These are phyloP conservation scores for Vanessa atalanta DNA, from an alignment of 1,140 invertebrate genomes.

Conservation along the genomic window DNA sequence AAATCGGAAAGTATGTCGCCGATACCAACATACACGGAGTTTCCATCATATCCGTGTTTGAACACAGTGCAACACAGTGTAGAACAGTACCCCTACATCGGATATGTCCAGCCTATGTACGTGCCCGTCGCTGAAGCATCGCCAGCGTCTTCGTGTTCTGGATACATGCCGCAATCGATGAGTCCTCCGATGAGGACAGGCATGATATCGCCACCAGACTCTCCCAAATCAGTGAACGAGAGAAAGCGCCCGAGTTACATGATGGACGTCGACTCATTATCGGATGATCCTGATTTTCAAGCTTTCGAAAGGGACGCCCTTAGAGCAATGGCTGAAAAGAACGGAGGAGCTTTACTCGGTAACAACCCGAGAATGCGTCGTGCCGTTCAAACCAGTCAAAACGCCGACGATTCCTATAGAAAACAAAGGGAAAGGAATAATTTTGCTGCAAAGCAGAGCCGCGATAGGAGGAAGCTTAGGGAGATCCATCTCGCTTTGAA, in stretches of 20 bases:
- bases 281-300: slow-evolving; percentile 82
- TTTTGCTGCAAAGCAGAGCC: slow-evolving; percentile 95
- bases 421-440: slow-evolving; percentile 96
- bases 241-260: slow-evolving; percentile 39
- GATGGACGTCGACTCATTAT: slow-evolving; percentile 57
- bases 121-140: slow-evolving; percentile 42
- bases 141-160: slow-evolving; percentile 43
- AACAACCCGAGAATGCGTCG: slow-evolving; percentile 86
- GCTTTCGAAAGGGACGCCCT: slow-evolving; percentile 86
- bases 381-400: slow-evolving; percentile 64
- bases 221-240: slow-evolving; percentile 34
- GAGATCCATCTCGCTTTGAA: slow-evolving; percentile 96
- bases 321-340: slow-evolving; percentile 82
- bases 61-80: slow-evolving; percentile 20
- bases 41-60: slow-evolving; percentile 18
- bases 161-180: slow-evolving; percentile 26
- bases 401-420: slow-evolving; percentile 88
- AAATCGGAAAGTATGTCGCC: slow-evolving; percentile 31
- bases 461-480: slow-evolving; percentile 93
- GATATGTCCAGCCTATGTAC: slow-evolving; percentile 35
- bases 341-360: slow-evolving; percentile 78
- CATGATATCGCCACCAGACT: slow-evolving; percentile 48
- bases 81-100: slow-evolving; percentile 24
- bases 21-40: slow-evolving; percentile 18
- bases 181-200: slow-evolving; percentile 40